Evolutionary conservation across 2,113 vertebrate species (phyloP).

Genomic region (Xiphophorus maculatus): DNA sequence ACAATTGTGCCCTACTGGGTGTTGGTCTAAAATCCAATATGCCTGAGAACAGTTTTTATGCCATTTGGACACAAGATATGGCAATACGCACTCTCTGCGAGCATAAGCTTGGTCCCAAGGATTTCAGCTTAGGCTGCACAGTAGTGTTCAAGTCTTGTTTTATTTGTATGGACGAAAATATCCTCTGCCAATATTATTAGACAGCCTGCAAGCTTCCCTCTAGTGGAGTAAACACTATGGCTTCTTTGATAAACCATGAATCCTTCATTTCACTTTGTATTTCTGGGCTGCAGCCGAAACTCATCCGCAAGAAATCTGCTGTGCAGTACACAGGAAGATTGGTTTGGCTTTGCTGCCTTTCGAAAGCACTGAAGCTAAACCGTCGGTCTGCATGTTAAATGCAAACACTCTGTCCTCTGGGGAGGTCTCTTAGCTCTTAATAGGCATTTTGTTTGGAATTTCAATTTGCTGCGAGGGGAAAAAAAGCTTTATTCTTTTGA

Average conservation of each 20-base stretch:
- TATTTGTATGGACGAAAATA: slow-evolving; percentile 50
- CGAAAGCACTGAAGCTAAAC: slow-evolving; percentile 62
- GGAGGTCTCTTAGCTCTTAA: slow-evolving; percentile 66
- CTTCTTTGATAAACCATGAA: slow-evolving; percentile 68
- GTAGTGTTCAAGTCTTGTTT: slow-evolving; percentile 40
- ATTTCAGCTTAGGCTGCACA: slow-evolving; percentile 31
- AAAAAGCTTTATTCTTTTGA: slow-evolving; percentile 57
- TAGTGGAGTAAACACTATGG: slow-evolving; percentile 61
- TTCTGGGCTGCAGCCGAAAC: slow-evolving; percentile 52
- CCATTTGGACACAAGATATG: slow-evolving; percentile 14
- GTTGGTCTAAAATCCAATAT: background rate
- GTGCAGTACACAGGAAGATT: slow-evolving; percentile 63
- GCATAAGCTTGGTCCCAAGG: slow-evolving; percentile 26
- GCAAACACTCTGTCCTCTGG: slow-evolving; percentile 49
- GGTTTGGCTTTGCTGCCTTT: slow-evolving; percentile 58
- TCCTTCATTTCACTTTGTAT: slow-evolving; percentile 66
- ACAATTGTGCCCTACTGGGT: too few species aligned
- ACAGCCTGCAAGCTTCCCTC: slow-evolving; percentile 52
- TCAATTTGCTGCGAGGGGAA: slow-evolving; percentile 55
- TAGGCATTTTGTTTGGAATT: slow-evolving; percentile 75
- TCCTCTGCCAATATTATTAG: slow-evolving; percentile 54
- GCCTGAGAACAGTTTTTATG: background rate
- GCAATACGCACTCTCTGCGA: slow-evolving; percentile 23
- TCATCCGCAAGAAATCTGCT: slow-evolving; percentile 56
- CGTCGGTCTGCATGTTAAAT: slow-evolving; percentile 68